These are phyloP conservation scores for Passer montanus DNA, from an alignment of 2,113 vertebrate genomes.

Conservation along the genomic window DNA sequence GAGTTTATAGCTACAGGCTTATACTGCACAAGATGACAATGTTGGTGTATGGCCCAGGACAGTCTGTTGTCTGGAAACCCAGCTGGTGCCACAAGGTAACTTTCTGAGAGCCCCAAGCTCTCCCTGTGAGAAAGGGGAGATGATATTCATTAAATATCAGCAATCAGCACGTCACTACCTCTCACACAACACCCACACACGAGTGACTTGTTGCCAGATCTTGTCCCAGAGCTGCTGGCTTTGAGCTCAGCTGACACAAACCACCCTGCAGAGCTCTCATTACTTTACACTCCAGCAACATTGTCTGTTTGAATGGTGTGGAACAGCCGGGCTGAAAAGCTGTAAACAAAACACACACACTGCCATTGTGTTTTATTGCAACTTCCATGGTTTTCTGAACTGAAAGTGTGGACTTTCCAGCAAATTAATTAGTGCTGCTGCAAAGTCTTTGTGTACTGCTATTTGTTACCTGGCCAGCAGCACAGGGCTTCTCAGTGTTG, in stretches of 20 bases:
- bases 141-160: not conserved
- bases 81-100: not conserved
- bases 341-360: not conserved
- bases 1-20: not conserved
- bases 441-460: not conserved
- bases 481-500: too few relatives aligned
- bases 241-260: not conserved
- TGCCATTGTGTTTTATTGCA: not conserved
- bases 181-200: not conserved
- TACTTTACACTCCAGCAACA: not conserved
- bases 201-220: not conserved
- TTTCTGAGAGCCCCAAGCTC: not conserved
- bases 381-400: not conserved
- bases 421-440: not conserved
- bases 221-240: not conserved
- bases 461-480: not conserved
- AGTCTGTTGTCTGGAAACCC: not conserved
- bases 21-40: not conserved
- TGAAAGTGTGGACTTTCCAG: not conserved
- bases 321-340: not conserved
- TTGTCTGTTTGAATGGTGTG: not conserved
- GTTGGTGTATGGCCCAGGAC: not conserved
- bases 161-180: fast-evolving
- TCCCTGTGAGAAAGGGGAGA: not conserved
- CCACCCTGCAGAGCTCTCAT: not conserved